Base-by-base conservation (phyloP, 2,113 vertebrate genomes). In the Neoarius graeffei region DNA sequence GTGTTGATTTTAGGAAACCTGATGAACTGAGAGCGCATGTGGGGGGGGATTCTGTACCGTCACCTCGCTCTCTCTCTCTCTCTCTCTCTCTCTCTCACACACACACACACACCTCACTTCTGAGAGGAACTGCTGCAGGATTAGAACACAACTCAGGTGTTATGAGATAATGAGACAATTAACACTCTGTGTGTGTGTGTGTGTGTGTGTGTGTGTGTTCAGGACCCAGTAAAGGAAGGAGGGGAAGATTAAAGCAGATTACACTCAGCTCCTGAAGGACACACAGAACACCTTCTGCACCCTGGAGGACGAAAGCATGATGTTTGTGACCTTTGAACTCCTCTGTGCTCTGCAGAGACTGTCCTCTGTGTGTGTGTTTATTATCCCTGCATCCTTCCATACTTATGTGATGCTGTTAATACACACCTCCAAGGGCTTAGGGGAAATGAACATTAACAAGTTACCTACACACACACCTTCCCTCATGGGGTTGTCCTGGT, bases 201-300 rank as follows among this genome's bases (percentile, higher is more conserved):
- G 64, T 67, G n/a, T 27, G n/a, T 67, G 64, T 67, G n/a, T 35
- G 67, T 71, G 27, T 17, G 30, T 73, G 30, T 73, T 64, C 89
- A 99, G 98, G 98, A 99, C 92, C 98, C 98, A 0, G 93, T 97
- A 90, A 98, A 99, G 94, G 98, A 99, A 0, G 98, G 98, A 1
- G 92, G 90, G 94, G 52, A 99, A 98, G 94, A 98, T 99, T 90
- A 99, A 99, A 93, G 96, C 94, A 0, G 98, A 99, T 89, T 99
- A 97, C 19, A 94, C 96, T 85, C 98, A 99, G 91, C 97, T 99
- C 30, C 91, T 97, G 93, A 98, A 99, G 93, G 98, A 99, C 91
- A 99, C 99, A 97, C 98, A 99, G 95, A 99, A 98, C 52, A 94
- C 94, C 85, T 99, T 99, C 96, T 97, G 98, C 86, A 97, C 97